Conservation (phyloP, 92 coral and sea anemone genomes). For the Parazoanthus darwini region DNA sequence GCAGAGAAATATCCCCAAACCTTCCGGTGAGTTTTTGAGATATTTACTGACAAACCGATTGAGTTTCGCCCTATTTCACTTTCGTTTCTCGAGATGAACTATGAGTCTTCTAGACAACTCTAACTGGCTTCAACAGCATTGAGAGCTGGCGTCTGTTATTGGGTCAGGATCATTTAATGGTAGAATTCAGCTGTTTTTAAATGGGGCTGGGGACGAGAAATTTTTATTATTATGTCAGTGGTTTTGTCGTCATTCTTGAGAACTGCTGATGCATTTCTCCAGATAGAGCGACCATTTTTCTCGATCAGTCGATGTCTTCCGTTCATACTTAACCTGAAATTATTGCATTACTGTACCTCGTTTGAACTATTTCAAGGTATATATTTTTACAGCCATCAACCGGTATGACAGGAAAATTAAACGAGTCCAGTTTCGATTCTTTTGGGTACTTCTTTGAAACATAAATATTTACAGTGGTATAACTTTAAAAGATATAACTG, state of each 20-base stretch:
- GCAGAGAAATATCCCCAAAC: conserved; percentile 83
- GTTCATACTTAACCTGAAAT: too few species aligned
- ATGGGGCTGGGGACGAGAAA: neutral
- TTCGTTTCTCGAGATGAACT: neutral
- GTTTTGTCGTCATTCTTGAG: neutral
- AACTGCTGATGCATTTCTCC: neutral
- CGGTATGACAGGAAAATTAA: neutral
- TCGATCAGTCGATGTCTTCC: too few species aligned
- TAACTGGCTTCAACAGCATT: neutral
- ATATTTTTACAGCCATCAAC: neutral
- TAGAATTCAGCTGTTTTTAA: neutral
- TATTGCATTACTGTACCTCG: too few species aligned
- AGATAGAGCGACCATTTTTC: too few species aligned
- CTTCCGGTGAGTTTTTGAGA: conserved; percentile 71
- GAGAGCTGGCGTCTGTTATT: neutral
- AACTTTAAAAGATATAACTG: neutral
- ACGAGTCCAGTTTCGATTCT: neutral
- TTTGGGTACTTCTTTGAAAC: neutral
- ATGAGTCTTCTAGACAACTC: neutral
- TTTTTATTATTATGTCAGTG: neutral
- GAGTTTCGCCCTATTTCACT: neutral
- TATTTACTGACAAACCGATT: neutral
- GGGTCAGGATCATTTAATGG: neutral
- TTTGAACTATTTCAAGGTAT: too few species aligned
- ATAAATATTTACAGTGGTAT: neutral